Base-by-base conservation (phyloP, 2,888 invertebrate genomes). In the Frankliniella intonsa region DNA sequence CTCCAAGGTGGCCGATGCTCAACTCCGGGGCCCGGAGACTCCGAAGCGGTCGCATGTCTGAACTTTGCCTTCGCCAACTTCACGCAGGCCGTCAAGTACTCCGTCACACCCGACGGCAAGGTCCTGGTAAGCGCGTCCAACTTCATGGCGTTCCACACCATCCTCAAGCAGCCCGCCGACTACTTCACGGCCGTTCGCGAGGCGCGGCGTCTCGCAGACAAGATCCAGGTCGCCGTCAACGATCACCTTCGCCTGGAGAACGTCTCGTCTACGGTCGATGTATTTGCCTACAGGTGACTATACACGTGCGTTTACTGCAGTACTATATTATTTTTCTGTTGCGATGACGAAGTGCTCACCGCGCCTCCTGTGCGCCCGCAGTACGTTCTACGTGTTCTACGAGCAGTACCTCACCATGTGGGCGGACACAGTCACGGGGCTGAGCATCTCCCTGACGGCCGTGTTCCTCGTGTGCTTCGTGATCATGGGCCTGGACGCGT, bases 351-450 rank as follows among this genome's bases (percentile, higher is more conserved):
- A 2, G 38, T 38, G 38, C 38, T 38, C 38, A 38, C 38, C 38
- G 38, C 38, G 5, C 38, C 38, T 2, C 5, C 5, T 38, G 5
- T 38, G 38, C 38, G 38, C 38, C 38, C 38, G 11, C 88, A 94
- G 97, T 84, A 90, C 97, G 0, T 97, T 97, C 88, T 98, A 97
- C 87, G 97, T 98, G 0, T 99, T 90, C 88, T 99, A 94, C 87
- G 98, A 99, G 87, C 98, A 98, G 88, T 99, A 99, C 88, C 89
- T 98, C 83, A 93, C 93, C 0, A 95, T 98, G 86, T 95, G 96
- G 93, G 83, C 86, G 0, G 95, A 95, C 85, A 91, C 95, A 0
- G 86, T 93, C 80, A 86, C 87, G 62, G 38, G 38, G 38, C 89
- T 98, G 83, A 93, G 93, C 0, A 95, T 98, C 86, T 94, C 95